Conservation (phyloP, 2,888 invertebrate genomes). For the Conomelus anceps region DNA sequence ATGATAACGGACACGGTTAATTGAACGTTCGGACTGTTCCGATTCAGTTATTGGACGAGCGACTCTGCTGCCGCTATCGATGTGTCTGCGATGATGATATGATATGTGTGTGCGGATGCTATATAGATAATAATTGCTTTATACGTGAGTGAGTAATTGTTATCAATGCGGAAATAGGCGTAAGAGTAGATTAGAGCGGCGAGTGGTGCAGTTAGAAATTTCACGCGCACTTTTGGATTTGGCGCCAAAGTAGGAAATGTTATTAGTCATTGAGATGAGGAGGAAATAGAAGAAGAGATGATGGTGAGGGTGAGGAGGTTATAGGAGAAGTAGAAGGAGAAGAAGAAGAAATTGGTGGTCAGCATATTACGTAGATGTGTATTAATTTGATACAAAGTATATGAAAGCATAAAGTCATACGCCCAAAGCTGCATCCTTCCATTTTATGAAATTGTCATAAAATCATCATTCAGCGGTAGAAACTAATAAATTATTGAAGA, state of each 20-base stretch:
- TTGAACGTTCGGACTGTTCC: not conserved
- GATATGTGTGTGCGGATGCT: not conserved
- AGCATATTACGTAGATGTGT: too few species aligned
- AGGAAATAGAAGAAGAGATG: not conserved
- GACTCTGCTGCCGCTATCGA: not conserved
- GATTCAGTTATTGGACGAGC: not conserved
- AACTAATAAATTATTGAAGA: too few species aligned
- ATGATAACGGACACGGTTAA: not conserved
- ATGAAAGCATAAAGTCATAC: too few species aligned
- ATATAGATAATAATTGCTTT: not conserved
- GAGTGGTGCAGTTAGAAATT: not conserved
- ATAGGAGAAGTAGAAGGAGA: not conserved
- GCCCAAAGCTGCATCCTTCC: too few species aligned
- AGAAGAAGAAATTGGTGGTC: too few species aligned
- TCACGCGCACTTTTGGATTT: not conserved
- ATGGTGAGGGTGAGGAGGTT: too few species aligned
- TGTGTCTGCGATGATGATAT: not conserved
- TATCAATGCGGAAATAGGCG: not conserved
- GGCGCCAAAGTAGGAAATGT: not conserved
- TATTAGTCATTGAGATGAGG: not conserved
- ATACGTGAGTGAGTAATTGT: not conserved
- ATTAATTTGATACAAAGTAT: too few species aligned
- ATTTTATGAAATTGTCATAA: too few species aligned
- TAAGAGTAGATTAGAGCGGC: too few species aligned
- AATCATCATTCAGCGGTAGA: too few species aligned